Evolutionary conservation across 2,797 vertebrate genomes (phyloP).

Genomic region (Coluber constrictor): DNA sequence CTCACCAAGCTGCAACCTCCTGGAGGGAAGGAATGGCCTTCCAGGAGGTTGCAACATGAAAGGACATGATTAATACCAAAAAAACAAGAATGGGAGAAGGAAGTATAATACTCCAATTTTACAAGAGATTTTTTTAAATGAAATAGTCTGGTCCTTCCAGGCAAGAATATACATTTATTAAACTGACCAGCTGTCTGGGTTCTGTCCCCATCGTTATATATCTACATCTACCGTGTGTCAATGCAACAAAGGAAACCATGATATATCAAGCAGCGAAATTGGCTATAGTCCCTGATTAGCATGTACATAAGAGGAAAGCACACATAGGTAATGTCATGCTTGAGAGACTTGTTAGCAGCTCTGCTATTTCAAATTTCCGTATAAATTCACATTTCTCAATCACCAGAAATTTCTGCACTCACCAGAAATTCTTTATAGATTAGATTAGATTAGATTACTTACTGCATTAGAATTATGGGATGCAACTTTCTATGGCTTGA

Average conservation of each 20-base stretch:
- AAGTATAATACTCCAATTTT: not conserved
- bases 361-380: not conserved
- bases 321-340: not conserved
- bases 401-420: not conserved
- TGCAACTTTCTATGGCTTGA: not conserved
- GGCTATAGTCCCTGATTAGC: not conserved
- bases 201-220: not conserved
- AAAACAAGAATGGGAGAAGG: not conserved
- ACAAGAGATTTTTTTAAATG: not conserved
- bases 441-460: not conserved
- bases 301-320: not conserved
- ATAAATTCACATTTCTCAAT: not conserved
- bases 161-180: not conserved
- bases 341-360: not conserved
- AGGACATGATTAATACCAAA: not conserved
- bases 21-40: not conserved
- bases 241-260: not conserved
- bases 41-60: not conserved
- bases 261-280: not conserved
- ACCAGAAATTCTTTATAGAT: not conserved
- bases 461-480: not conserved
- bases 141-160: not conserved
- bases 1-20: not conserved
- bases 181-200: not conserved
- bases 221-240: not conserved